phyloP scores from a whole-genome alignment of 2,888 invertebrate species.

The Drosophila sordidula region DNA sequence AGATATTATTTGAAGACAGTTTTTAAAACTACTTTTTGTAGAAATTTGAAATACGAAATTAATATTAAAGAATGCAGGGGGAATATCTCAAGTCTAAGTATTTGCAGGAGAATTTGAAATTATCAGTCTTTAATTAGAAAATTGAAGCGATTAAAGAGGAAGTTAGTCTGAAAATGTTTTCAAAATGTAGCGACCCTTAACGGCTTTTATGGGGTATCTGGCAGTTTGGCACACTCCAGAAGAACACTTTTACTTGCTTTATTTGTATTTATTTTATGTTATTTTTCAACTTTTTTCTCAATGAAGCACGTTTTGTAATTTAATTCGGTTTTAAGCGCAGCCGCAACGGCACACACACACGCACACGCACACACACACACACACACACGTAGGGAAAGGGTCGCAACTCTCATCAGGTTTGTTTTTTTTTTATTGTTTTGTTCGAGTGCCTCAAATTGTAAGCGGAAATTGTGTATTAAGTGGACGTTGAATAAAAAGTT shows the following conservation, averaged over 20 bases:
- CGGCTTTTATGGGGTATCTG: conserved; percentile 6
- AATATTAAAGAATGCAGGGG: too few species aligned
- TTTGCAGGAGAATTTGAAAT: too few species aligned
- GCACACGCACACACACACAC: conserved; percentile 18
- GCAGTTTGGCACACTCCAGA: not conserved
- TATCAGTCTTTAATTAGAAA: too few species aligned
- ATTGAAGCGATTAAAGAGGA: not conserved
- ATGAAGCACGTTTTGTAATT: conserved; percentile 76
- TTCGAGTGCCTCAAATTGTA: conserved; percentile 67
- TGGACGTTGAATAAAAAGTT: conserved; percentile 38
- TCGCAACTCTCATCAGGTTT: conserved; percentile 62
- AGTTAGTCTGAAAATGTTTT: not conserved
- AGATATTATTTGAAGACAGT: too few species aligned
- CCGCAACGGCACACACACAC: conserved; percentile 50
- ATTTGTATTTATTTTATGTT: conserved; percentile 34
- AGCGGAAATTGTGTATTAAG: conserved; percentile 80
- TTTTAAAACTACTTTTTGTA: too few species aligned
- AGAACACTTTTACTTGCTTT: conserved; percentile 30
- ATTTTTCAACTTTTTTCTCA: conserved; percentile 21
- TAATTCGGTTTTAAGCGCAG: conserved; percentile 76
- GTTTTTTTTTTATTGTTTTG: conserved; percentile 32
- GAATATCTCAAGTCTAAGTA: too few species aligned
- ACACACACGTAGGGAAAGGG: conserved; percentile 26
- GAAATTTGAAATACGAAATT: too few species aligned
- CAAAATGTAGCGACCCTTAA: too few species aligned